phyloP scores from a whole-genome alignment of 1,140 invertebrate species.

The Asobara japonica region DNA sequence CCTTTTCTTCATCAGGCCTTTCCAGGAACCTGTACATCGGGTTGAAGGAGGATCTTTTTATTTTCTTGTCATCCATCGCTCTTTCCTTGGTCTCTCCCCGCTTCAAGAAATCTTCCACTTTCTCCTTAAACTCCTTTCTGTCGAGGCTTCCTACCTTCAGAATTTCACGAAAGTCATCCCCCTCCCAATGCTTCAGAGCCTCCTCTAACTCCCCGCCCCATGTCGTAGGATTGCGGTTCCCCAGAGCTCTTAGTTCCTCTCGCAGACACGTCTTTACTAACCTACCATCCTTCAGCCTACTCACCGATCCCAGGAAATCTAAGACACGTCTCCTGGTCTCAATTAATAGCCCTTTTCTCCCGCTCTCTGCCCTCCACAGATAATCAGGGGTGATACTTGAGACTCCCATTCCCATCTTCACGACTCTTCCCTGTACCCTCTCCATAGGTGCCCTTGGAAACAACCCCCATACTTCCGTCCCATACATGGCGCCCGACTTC shows the following conservation, averaged over 20 bases:
- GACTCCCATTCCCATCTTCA: neutral
- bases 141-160: neutral
- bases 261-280: slow-evolving; percentile 1
- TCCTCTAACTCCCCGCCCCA: neutral
- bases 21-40: neutral
- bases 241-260: slow-evolving; percentile 11
- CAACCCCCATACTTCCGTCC: slow-evolving; percentile 26
- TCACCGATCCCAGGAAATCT: neutral
- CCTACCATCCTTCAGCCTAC: slow-evolving; percentile 8
- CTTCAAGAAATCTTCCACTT: neutral
- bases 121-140: neutral
- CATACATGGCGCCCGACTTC: slow-evolving; percentile 23
- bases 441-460: neutral
- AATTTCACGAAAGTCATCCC: neutral
- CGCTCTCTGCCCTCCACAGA: neutral
- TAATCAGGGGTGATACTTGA: neutral
- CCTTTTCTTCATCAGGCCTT: neutral
- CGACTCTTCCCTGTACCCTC: neutral
- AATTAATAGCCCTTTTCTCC: too few species aligned
- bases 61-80: neutral
- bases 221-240: slow-evolving; percentile 9
- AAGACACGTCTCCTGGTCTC: neutral
- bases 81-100: neutral
- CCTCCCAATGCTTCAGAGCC: neutral
- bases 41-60: neutral